Evolutionary conservation across 2,888 invertebrate genomes (phyloP), one percentile per base, ranked within the genome.

Genomic region (Bombyx huttoni): DNA sequence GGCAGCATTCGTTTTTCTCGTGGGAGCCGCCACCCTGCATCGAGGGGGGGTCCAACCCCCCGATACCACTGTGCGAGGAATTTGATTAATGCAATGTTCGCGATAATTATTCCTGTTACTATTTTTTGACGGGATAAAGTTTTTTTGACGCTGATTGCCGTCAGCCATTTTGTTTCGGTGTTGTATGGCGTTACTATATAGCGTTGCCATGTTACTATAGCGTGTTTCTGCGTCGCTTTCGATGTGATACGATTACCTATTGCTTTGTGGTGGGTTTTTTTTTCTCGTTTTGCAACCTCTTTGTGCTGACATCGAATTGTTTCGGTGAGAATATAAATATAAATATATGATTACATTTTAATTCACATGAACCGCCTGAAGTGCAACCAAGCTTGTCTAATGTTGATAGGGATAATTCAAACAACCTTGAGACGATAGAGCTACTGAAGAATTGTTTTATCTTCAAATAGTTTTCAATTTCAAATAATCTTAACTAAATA

Each of bases 61-160:
- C 75, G 81, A 87, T 87, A 85, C 81, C 77, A 60, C 81, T 79
- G 81, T 81, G 85, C 82, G 76, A 82, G 80, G 87, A 86, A 88
- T 88, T 86, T 88, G 87, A 88, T 88, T 88, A 88, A 88, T 88
- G 87, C 87, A 86, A 87, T 88, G 87, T 83, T 81, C 85, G 73
- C 81, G 78, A 87, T 88, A 86, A 88, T 87, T 87, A 88, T 86
- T 87, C 86, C 76, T 78, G 85, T 82, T 81, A 84, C 85, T 82
- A 84, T 86, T 84, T 84, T 85, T 86, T 83, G 86, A 85, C 84
- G 81, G 81, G 72, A 69, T 74, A 77, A 78, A 78, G 75, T 81
- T 83, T 82, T 82, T 81, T 66, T 61, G 62, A 60, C 68, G 70
- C 66, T 62, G 67, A 74, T 75, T 77, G 74, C 74, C 9, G 40